A percentile compares a stretch with the other conserved stretches of the same genome.
These are phyloP conservation scores for Cremastobaeus sp. DNA, from an alignment of 2,888 invertebrate species.

Conservation along the genomic window DNA sequence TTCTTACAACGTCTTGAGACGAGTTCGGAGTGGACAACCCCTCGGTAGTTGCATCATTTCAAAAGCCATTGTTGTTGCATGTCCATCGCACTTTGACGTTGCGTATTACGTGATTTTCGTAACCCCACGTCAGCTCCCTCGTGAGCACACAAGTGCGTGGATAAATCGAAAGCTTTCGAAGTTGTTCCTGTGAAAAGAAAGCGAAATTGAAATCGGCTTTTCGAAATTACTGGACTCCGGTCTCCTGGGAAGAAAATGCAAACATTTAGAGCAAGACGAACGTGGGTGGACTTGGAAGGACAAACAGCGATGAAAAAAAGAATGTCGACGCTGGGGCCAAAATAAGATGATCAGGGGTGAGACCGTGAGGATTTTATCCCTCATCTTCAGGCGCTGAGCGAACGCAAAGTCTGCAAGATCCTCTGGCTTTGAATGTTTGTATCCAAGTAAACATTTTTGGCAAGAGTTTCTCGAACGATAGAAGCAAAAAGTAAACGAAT, in stretches of 20 bases:
- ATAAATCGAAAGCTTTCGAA: conserved; percentile 66
- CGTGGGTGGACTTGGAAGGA: conserved; percentile 34
- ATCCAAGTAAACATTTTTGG: conserved; percentile 67
- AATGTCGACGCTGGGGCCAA: conserved; percentile 39
- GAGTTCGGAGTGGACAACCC: too few relatives aligned
- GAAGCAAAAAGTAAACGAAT: conserved; percentile 44
- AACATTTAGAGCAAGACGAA: conserved; percentile 66
- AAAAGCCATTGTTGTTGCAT: too few relatives aligned
- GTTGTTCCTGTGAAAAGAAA: conserved; percentile 72
- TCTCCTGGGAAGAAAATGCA: conserved; percentile 73
- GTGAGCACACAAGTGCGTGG: conserved; percentile 55
- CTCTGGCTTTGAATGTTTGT: conserved; percentile 67
- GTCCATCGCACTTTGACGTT: too few relatives aligned
- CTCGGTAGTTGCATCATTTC: too few relatives aligned
- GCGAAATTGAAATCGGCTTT: conserved; percentile 77
- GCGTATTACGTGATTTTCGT: conserved; percentile 58
- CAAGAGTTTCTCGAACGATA: conserved; percentile 38
- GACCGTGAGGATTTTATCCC: conserved; percentile 70
- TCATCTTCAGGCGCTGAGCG: conserved; percentile 62
- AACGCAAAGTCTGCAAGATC: conserved; percentile 66
- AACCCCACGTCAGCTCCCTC: conserved; percentile 52
- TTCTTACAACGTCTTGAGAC: too few relatives aligned
- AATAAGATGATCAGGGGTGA: conserved; percentile 51
- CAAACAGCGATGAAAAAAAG: conserved; percentile 56
- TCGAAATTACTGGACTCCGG: conserved; percentile 73